Evolutionary conservation across 2,113 vertebrate species (phyloP).

Genomic region (Baryphthengus martii): DNA sequence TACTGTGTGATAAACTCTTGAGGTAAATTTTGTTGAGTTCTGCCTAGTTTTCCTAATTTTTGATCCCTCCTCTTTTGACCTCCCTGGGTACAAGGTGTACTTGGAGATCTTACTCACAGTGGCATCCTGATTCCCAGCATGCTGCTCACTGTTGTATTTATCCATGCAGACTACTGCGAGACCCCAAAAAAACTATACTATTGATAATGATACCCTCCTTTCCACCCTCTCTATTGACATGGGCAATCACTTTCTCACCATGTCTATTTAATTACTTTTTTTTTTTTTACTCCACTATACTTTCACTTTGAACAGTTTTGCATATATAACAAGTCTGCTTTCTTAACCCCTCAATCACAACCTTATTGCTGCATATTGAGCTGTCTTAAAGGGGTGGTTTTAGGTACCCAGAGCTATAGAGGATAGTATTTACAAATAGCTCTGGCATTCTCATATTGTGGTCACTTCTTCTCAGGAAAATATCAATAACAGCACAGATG

Average conservation of each 20-base stretch:
- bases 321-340: not conserved
- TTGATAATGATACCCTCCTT: not conserved
- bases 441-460: not conserved
- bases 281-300: not conserved
- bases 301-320: not conserved
- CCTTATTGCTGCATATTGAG: not conserved
- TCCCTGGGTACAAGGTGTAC: rapidly evolving
- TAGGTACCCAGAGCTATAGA: too few relatives aligned
- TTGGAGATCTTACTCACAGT: not conserved
- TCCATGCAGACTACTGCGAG: not conserved
- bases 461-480: not conserved
- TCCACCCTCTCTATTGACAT: not conserved
- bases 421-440: not conserved
- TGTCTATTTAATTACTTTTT: not conserved
- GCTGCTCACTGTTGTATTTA: not conserved
- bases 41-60: not conserved
- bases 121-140: not conserved
- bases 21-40: not conserved
- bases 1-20: not conserved
- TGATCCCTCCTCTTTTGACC: not conserved
- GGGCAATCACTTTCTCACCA: not conserved
- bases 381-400: not conserved
- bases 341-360: not conserved
- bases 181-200: not conserved
- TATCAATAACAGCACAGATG: not conserved